These are phyloP conservation scores for Dendrocincla fuliginosa DNA, from an alignment of 2,797 vertebrate genomes.

Conservation along the genomic window DNA sequence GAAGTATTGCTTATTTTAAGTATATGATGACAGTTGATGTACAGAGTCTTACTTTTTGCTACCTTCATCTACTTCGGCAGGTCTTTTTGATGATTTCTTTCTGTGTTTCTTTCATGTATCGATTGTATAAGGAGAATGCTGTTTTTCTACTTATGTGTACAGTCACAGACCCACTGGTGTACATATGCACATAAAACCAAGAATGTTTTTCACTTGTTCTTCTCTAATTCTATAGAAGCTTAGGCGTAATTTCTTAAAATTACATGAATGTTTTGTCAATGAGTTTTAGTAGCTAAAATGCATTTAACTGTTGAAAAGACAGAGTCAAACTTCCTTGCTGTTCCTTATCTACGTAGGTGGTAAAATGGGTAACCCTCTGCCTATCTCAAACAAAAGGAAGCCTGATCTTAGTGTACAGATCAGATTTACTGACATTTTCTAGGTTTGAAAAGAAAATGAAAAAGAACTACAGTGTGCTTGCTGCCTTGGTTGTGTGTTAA, in stretches of 20 bases:
- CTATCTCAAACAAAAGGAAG: neutral
- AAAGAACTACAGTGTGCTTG: neutral
- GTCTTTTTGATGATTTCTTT: neutral
- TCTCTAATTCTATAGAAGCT: neutral
- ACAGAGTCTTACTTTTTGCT: neutral
- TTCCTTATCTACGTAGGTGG: neutral
- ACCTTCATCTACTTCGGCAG: neutral
- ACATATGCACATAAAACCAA: neutral
- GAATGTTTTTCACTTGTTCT: neutral
- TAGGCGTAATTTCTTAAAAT: neutral
- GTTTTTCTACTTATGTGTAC: neutral
- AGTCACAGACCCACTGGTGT: neutral
- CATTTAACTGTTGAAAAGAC: neutral
- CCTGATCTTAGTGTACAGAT: neutral
- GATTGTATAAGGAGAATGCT: neutral
- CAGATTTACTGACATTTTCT: neutral
- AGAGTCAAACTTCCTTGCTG: neutral
- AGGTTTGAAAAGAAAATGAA: neutral
- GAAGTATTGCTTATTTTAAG: neutral
- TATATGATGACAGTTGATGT: neutral
- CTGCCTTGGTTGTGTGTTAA: neutral
- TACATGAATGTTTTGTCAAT: neutral
- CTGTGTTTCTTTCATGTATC: neutral
- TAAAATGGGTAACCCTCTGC: neutral
- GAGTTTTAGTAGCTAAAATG: neutral